Conservation (phyloP, 1,140 invertebrate genomes). For the Lordiphosa stackelbergi region DNA sequence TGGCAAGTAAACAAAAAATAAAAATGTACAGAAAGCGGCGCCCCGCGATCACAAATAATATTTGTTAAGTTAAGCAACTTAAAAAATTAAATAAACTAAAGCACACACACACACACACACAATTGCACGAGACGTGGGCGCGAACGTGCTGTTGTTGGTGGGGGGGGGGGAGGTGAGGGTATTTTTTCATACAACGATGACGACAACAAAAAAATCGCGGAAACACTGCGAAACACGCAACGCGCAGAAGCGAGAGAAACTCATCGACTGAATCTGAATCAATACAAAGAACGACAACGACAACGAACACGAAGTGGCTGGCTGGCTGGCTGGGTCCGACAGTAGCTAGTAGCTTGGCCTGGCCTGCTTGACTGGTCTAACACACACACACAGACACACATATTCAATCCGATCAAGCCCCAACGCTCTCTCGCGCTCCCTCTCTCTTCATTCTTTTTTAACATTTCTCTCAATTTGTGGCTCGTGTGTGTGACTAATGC, state of each 20-base stretch:
- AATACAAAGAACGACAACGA: constrained; percentile 63
- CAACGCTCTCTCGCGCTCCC: constrained; percentile 14
- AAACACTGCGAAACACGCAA: constrained; percentile 74
- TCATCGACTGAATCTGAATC: constrained; percentile 75
- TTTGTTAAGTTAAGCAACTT: constrained; percentile 12
- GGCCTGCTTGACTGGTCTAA: constrained; percentile 25
- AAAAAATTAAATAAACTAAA: constrained; percentile 33
- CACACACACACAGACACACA: constrained; percentile 23
- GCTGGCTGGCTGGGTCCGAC: constrained; percentile 29
- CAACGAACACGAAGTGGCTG: constrained; percentile 28
- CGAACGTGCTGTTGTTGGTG: constrained; percentile 3
- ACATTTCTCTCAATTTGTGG: constrained; percentile 1
- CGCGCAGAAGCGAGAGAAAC: constrained; percentile 77
- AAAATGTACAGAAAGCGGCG: constrained; percentile 3
- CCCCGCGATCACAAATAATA: constrained; percentile 6
- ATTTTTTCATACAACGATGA: constrained; percentile 39
- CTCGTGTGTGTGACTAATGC: constrained; percentile 18
- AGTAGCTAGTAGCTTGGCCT: constrained; percentile 21
- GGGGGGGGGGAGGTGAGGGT: constrained; percentile 11
- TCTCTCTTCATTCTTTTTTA: constrained; percentile 45
- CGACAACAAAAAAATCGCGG: constrained; percentile 70
- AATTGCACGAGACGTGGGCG: constrained; percentile 15
- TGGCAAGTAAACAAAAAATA: constrained; percentile 10
- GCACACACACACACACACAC: constrained; percentile 23
- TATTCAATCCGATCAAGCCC: constrained; percentile 37